These are phyloP conservation scores for Ctenoplectra terminalis DNA, from an alignment of 1,140 invertebrate genomes.

Conservation along the genomic window DNA sequence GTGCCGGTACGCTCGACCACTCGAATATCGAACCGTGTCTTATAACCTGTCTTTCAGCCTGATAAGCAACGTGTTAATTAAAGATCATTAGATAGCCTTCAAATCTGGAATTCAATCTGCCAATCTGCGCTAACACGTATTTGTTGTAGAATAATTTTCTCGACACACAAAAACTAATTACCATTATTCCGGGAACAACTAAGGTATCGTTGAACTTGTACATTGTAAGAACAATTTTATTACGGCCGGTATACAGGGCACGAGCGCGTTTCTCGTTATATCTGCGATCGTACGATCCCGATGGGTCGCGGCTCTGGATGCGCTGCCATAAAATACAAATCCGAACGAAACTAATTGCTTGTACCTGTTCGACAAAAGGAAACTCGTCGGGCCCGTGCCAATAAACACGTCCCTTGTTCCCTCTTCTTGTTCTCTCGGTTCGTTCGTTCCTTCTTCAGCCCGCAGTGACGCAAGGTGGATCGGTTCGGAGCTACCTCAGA, in stretches of 20 bases:
- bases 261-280: constrained; percentile 18
- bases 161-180: background rate
- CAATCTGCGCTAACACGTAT: background rate
- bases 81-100: constrained; percentile 25
- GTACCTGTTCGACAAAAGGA: constrained; percentile 69
- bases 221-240: constrained; percentile 38
- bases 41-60: background rate
- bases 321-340: constrained; percentile 63
- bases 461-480: constrained; percentile 48
- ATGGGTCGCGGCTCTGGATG: constrained; percentile 18
- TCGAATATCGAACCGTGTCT: background rate
- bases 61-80: constrained; percentile 38
- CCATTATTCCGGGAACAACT: background rate
- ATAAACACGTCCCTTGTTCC: constrained; percentile 63
- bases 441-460: constrained; percentile 24
- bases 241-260: background rate
- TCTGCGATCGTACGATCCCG: constrained; percentile 30
- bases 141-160: background rate
- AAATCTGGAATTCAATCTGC: constrained; percentile 10
- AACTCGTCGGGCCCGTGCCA: constrained; percentile 60
- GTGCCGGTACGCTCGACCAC: background rate
- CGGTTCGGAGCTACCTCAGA: constrained; percentile 37
- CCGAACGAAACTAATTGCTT: constrained; percentile 65
- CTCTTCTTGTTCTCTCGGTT: constrained; percentile 34
- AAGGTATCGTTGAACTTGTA: background rate